phyloP scores from a whole-genome alignment of 1,140 invertebrate species.

The Odontomachus brunneus region DNA sequence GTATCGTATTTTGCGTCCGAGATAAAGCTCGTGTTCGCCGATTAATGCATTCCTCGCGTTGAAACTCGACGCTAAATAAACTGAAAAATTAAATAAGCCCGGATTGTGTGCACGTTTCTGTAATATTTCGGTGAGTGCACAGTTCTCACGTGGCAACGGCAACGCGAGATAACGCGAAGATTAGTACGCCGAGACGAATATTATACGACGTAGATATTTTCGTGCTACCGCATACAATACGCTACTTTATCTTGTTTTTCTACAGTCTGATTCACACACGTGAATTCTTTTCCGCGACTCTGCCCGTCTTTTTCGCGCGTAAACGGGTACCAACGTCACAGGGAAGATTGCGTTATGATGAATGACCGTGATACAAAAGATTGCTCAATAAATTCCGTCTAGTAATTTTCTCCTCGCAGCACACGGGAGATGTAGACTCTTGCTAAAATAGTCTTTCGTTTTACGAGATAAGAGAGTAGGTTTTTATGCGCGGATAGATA shows the following conservation, averaged over 20 bases:
- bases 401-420: slow-evolving; percentile 1
- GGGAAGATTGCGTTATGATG: background rate
- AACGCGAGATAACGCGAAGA: slow-evolving; percentile 33
- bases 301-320: background rate
- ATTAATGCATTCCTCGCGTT: slow-evolving; percentile 23
- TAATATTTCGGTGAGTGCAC: slow-evolving; percentile 40
- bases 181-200: background rate
- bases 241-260: background rate
- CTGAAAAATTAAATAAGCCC: too few relatives aligned
- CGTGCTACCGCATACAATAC: background rate
- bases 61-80: too few relatives aligned
- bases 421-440: background rate
- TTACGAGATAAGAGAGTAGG: slow-evolving; percentile 10
- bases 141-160: slow-evolving; percentile 2
- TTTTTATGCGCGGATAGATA: background rate
- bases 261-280: background rate
- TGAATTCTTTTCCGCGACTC: background rate
- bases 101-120: slow-evolving; percentile 9
- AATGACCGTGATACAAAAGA: background rate
- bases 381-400: slow-evolving; percentile 11
- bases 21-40: background rate
- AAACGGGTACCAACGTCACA: background rate
- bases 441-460: slow-evolving; percentile 22
- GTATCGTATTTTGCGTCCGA: background rate
- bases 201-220: slow-evolving; percentile 29